Base-by-base conservation (phyloP, 2,113 vertebrate genomes). In the Aspiorhynchus laticeps region DNA sequence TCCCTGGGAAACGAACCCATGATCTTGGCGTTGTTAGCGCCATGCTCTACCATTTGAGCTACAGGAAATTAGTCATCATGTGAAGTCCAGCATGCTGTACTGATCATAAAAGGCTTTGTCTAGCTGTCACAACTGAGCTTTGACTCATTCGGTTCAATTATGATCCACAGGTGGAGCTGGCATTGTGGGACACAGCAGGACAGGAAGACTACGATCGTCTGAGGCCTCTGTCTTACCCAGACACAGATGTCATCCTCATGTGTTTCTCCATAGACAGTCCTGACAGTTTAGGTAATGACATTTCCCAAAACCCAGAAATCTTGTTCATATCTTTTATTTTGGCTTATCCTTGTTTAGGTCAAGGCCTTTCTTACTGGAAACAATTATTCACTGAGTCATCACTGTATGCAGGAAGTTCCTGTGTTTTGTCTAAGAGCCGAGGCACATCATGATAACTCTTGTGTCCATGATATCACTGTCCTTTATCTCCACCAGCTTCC, bases 211-310 rank as follows among this genome's bases (percentile, higher is more conserved):
- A 99, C 0, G 98, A 99, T 92, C 94, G 98, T 7, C 89, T 99
- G 91, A 95, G 98, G 90, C 98, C 98, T 9, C 97, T 99, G 75
- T 99, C 98, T 0, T 99, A 99, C 91, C 98, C 98, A 0, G 98
- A 99, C 94, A 99, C 98, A 0, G 98, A 99, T 0, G 98, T 99
- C 83, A 99, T 99, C 93, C 97, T 99, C 87, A 99, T 99, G 98
- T 99, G 98, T 91, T 99, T 99, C 88, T 99, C 98, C 71, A 97
- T 99, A 0, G 98, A 99, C 95, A 99, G 97, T 92, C 98, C 98
- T 0, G 98, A 99, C 84, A 99, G 98, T 92, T 96, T 99, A 67
- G 98, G 98, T 99, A 93, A 56, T 26, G 2, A 26, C 0, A 4
- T n/a, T 59, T 56, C 19, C 21, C 21, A 73, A 73, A 19, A 38